A percentile compares a stretch with the other conserved stretches of the same genome.
Evolutionary conservation across 2,113 vertebrate genomes (phyloP).

Genomic region (Reinhardtius hippoglossoides): DNA sequence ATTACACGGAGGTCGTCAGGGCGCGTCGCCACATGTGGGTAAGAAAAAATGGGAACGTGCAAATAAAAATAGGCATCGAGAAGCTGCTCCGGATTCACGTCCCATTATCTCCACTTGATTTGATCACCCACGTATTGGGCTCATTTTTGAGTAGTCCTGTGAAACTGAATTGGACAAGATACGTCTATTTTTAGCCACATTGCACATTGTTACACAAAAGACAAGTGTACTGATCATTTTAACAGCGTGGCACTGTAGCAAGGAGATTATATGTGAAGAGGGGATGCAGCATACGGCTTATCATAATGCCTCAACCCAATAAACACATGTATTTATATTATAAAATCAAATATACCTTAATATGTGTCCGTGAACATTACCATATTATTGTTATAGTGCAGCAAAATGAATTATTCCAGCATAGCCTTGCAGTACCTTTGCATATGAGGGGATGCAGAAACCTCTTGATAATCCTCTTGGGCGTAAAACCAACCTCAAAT

Average conservation of each 20-base stretch:
- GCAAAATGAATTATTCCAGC: conserved; percentile 19
- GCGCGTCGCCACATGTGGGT: conserved; percentile 29
- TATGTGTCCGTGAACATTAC: not conserved
- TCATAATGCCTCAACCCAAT: not conserved
- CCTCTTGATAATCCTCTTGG: not conserved
- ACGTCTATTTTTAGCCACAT: conserved; percentile 30
- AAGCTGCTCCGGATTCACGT: conserved; percentile 44
- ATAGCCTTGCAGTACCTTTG: conserved; percentile 18
- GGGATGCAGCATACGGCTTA: not conserved
- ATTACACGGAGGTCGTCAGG: conserved; percentile 44
- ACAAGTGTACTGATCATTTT: conserved; percentile 7
- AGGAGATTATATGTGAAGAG: conserved; percentile 17
- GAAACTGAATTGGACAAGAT: conserved; percentile 42
- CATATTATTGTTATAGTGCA: not conserved
- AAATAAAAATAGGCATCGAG: conserved; percentile 48
- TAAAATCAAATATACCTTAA: not conserved
- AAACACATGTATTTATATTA: not conserved
- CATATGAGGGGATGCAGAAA: conserved; percentile 2
- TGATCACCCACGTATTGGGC: conserved; percentile 38
- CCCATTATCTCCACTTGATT: conserved; percentile 47
- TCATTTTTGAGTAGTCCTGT: conserved; percentile 38
- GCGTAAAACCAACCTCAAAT: conserved; percentile 26
- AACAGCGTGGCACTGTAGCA: conserved; percentile 19
- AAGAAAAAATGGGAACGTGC: conserved; percentile 12
- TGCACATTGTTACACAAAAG: not conserved